These are phyloP conservation scores for Lumbricus terrestris DNA, from an alignment of 2,888 invertebrate genomes.

Conservation along the genomic window DNA sequence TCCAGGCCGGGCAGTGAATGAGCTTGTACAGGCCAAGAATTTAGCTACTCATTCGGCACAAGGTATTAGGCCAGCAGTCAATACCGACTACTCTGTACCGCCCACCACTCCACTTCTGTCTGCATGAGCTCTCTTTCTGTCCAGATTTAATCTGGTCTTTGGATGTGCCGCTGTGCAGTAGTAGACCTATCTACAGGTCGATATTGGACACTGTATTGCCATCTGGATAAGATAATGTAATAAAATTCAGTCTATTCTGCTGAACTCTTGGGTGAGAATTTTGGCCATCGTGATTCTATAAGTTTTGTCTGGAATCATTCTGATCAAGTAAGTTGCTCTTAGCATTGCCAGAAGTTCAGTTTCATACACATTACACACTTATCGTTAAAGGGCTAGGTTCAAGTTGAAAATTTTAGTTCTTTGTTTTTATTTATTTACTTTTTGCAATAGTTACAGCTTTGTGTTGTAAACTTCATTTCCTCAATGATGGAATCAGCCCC, in stretches of 20 bases:
- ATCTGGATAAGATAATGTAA: background rate
- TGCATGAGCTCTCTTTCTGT: background rate
- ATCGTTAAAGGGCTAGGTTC: too few relatives aligned
- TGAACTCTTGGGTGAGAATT: background rate
- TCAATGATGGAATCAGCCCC: background rate
- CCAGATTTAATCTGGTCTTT: background rate
- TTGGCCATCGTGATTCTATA: background rate
- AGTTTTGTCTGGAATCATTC: background rate
- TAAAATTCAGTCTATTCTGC: background rate
- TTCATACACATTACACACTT: too few relatives aligned
- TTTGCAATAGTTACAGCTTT: background rate
- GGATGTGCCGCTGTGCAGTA: background rate
- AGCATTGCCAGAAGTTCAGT: too few relatives aligned
- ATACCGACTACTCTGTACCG: background rate
- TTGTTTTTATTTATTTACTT: background rate
- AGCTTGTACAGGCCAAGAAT: background rate
- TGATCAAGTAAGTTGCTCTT: background rate
- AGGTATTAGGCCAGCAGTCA: background rate
- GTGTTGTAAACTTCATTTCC: background rate
- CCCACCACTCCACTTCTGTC: background rate
- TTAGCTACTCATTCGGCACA: background rate
- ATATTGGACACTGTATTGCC: background rate
- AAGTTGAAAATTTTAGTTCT: too few relatives aligned
- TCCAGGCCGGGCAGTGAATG: background rate
- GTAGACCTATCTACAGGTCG: background rate